Evolutionary conservation across 2,888 invertebrate species (phyloP).

Genomic region (Macroteleia sp.): DNA sequence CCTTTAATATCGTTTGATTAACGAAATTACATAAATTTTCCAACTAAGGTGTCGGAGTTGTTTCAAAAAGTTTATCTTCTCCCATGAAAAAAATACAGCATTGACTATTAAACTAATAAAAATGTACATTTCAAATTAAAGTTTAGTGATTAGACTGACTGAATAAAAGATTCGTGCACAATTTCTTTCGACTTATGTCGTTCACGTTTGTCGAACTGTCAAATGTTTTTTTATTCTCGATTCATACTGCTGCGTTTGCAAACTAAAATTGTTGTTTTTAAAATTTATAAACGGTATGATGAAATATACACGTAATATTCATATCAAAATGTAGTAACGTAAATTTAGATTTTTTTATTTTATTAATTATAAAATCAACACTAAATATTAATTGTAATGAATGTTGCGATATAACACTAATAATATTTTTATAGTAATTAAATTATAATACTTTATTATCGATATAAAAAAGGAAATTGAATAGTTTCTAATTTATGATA

Average conservation of each 20-base stretch:
- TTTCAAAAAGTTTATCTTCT: neutral
- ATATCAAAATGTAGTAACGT: neutral
- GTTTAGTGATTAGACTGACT: neutral
- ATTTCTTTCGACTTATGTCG: neutral
- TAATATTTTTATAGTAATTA: neutral
- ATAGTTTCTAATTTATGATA: too few relatives aligned
- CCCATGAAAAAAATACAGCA: neutral
- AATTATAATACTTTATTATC: constrained; percentile 14
- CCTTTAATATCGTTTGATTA: constrained; percentile 24
- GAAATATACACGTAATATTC: neutral
- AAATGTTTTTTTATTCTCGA: too few relatives aligned
- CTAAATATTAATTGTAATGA: neutral
- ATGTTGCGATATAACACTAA: neutral
- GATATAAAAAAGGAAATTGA: too few relatives aligned
- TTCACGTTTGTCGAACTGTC: too few relatives aligned
- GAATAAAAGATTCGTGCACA: neutral
- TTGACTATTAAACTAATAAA: neutral
- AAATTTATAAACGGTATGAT: neutral
- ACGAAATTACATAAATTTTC: constrained; percentile 34
- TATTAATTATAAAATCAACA: constrained; percentile 5
- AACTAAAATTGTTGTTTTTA: neutral
- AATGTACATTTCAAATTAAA: neutral
- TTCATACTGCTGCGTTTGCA: neutral
- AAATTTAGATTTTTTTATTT: neutral
- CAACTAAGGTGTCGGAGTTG: neutral